A percentile compares a stretch with the other conserved stretches of the same genome.
phyloP scores from a whole-genome alignment of 2,113 vertebrate species.

The Cyprichromis sp. region DNA sequence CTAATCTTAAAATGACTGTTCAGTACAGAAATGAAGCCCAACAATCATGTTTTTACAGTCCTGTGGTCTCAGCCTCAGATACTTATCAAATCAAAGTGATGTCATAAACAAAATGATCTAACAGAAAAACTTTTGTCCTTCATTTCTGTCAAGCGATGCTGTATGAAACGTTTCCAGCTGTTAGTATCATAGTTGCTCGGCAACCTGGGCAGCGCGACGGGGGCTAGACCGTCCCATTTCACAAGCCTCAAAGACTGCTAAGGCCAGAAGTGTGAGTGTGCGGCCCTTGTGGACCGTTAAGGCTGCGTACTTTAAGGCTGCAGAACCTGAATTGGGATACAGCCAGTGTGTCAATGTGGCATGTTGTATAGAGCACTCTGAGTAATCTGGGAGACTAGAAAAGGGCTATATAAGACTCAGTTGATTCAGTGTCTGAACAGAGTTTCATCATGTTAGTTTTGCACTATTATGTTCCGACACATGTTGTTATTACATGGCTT shows the following conservation, averaged over 20 bases:
- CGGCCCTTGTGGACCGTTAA: not conserved
- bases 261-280: not conserved
- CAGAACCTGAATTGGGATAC: not conserved
- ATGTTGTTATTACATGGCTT: not conserved
- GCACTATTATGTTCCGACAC: not conserved
- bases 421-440: not conserved
- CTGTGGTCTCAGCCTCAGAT: not conserved
- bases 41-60: not conserved
- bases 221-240: not conserved
- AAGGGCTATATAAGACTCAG: not conserved
- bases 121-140: not conserved
- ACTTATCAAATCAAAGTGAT: not conserved
- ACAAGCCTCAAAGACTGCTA: not conserved
- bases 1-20: not conserved
- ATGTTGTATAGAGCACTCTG: not conserved
- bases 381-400: not conserved
- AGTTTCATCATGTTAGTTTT: not conserved
- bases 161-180: not conserved
- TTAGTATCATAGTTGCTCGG: not conserved
- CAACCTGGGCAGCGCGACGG: not conserved
- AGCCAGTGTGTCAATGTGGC: not conserved
- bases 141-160: not conserved
- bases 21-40: not conserved
- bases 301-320: not conserved
- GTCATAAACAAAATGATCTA: not conserved